These are phyloP conservation scores for Sminthopsis crassicaudata DNA, from an alignment of 2,113 vertebrate species.

Conservation along the genomic window DNA sequence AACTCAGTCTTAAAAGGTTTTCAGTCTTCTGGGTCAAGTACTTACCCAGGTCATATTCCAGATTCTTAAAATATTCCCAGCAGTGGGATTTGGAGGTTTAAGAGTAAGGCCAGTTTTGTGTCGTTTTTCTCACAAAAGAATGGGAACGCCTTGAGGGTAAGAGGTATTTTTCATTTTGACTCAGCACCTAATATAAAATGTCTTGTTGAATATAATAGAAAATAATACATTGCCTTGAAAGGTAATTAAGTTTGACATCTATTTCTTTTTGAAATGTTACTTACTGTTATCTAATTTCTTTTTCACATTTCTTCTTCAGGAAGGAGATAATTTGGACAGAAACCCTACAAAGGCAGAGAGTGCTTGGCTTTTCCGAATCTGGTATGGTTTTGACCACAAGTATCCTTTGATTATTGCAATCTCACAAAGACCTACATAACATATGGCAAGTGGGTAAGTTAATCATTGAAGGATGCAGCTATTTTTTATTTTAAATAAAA, in stretches of 20 bases:
- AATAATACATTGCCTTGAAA: conserved; percentile 27
- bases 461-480: background rate
- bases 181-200: background rate
- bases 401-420: conserved; percentile 86
- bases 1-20: background rate
- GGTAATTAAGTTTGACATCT: conserved; percentile 49
- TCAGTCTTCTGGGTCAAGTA: background rate
- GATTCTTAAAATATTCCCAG: background rate
- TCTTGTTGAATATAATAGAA: background rate
- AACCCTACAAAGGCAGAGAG: conserved; percentile 84
- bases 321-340: conserved; percentile 73
- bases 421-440: background rate
- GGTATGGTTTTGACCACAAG: conserved; percentile 91
- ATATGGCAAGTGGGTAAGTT: conserved; percentile 22
- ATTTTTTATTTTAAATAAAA: conserved; percentile 2
- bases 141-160: background rate
- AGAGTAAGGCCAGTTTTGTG: background rate
- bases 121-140: background rate
- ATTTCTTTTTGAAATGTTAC: conserved; percentile 61
- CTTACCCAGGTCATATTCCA: background rate
- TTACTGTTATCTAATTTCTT: conserved; percentile 56
- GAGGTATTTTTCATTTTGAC: background rate
- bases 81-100: background rate
- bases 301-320: conserved; percentile 78
- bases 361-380: conserved; percentile 85